These are phyloP conservation scores for Lottia scabra DNA, from an alignment of 2,888 invertebrate species.

Conservation along the genomic window DNA sequence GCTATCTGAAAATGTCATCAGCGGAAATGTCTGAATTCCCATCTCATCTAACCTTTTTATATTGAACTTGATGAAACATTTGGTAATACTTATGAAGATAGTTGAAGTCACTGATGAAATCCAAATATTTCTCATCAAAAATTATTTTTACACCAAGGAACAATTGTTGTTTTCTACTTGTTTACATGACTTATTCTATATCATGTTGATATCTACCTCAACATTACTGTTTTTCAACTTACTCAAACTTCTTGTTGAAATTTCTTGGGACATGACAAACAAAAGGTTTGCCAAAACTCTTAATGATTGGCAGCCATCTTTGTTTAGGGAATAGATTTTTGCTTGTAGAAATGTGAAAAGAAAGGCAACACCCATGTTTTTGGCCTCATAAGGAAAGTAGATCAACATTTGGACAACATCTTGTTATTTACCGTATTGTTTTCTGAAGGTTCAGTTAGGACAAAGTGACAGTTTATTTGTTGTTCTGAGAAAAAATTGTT, in stretches of 20 bases:
- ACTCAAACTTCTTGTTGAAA: too few relatives aligned
- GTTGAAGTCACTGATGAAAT: too few relatives aligned
- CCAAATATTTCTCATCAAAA: too few relatives aligned
- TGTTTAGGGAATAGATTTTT: neutral
- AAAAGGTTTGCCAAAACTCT: too few relatives aligned
- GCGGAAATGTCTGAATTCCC: neutral
- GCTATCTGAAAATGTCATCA: constrained; percentile 5
- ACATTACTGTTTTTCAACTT: too few relatives aligned
- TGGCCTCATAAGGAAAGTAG: neutral
- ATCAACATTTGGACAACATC: constrained; percentile 4
- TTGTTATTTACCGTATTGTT: neutral
- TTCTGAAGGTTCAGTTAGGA: neutral
- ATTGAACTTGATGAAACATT: neutral
- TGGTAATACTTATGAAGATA: neutral
- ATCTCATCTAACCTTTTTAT: neutral
- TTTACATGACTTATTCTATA: too few relatives aligned
- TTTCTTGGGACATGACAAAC: too few relatives aligned
- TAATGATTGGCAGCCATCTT: too few relatives aligned
- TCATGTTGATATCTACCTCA: too few relatives aligned
- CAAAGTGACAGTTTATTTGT: constrained; percentile 1
- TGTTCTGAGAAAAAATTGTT: neutral
- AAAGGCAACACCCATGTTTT: neutral
- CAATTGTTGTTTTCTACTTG: too few relatives aligned
- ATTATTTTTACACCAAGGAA: too few relatives aligned
- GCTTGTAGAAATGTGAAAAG: neutral